Evolutionary conservation across 2,113 vertebrate species (phyloP), one percentile per base, ranked within the genome.

Genomic region (Hemiprocne comata): DNA sequence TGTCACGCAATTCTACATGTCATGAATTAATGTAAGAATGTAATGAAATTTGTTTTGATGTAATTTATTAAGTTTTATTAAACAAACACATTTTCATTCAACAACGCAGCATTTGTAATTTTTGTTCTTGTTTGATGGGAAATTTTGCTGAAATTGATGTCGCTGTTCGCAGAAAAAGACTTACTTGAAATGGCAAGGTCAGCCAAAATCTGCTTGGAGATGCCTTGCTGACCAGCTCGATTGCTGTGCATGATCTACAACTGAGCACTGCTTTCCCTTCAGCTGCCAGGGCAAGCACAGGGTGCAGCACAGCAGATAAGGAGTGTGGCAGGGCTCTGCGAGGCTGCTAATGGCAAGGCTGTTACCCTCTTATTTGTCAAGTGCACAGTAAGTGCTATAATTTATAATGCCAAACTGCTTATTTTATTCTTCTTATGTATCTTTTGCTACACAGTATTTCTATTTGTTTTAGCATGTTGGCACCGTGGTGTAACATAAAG

Each of bases 281-380:
- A 40, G 16, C 51, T 58, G 6, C 31, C 28, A 20, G 24, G 38
- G 9, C 13, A 50, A 57, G 24, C 2, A 4, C 9, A 4, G 6
- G 24, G 31, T 17, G 13, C 16, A 72, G 67, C 62, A 60, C 29
- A 48, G 20, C 25, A 57, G 40, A 40, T 10, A 17, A 0, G 1
- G 75, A 46, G 36, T 0, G 0, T 25, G n/a, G n/a, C n/a, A 73
- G 42, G 17, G n/a, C 36, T 25, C 48, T 42, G 61, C 33, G 26
- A 29, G 16, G 15, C 62, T 76, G 29, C 40, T 73, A 60, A 10
- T 1, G 12, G 72, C n/a, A 50, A 21, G 51, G 46, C n/a, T 60
- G n/a, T 29, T 60, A 17, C 17, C 23, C 11, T 75, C 13, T 85
- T 54, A 38, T 38, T 75, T 79, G 44, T 12, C 66, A 65, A 89